Base-by-base conservation (phyloP, 1,140 invertebrate genomes). In the Brachionus paranguensis region DNA sequence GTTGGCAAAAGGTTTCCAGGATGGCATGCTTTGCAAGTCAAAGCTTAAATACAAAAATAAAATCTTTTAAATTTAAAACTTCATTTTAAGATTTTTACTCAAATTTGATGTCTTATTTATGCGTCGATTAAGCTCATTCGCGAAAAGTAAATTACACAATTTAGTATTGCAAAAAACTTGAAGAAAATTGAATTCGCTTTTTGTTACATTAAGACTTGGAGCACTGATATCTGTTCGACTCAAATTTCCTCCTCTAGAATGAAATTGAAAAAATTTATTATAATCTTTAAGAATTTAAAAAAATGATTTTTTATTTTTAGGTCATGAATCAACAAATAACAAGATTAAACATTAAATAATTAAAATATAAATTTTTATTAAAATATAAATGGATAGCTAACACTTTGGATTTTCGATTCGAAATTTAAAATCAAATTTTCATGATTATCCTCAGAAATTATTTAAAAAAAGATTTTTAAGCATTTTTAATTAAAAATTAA, bases 1-100 rank as follows among this genome's bases (percentile, higher is more conserved):
- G 93, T 92, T 84, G 91, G 93, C 6, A 97, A 93, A 92, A 96
- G 92, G 88, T 97, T 97, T 20, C 96, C 96, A 29, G 96, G 96
- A 91, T 98, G 96, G 14, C 96, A 88, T 20, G 93, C 92, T 88
- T 95, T 94, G 1, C 93, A 92, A 33, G 90, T 92, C n/a, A 97
- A 92, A 2, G 92, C 92, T 20, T 64, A 47, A 78, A 24, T 45
- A 43, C 1, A 37, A 78, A 47, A 37, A 78, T 68, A 4, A 43
- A 76, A 37, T 55, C 20, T 11, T 72, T 65, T 17, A 17, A 72
- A 37, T 45, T 14, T 85, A 27, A 60, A 83, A 27, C 20, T 12
- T 14, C 6, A 83, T 14, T 43, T 45, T 41, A 45, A 17, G 11
- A 41, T 14, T 5, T 27, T 83, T 65, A 68, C 70, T 81, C 27